Base-by-base conservation (phyloP, 2,113 vertebrate species). In the Semicossyphus pulcher region DNA sequence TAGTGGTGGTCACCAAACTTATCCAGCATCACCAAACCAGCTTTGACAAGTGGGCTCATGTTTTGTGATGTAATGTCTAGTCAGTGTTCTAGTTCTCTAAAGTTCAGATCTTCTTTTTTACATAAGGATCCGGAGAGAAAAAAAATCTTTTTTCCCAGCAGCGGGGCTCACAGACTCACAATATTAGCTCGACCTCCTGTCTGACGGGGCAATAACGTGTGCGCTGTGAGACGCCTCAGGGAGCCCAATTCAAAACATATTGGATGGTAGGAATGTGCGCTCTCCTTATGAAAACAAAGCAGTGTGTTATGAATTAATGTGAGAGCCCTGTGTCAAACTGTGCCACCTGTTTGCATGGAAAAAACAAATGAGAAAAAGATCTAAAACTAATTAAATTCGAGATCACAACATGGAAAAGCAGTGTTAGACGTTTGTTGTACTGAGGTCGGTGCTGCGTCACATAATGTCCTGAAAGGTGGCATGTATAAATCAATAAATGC, bases 201-300 rank as follows among this genome's bases (percentile, higher is more conserved):
- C 75, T 78, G 80, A 67, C 28, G 23, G 65, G 80, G 69, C 72
- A 88, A 86, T 90, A 91, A 78, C 37, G 59, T 63, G 77, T 56
- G 86, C 80, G 74, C 70, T 20, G 56, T 61, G 45, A 84, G 51
- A 36, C 42, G 65, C 88, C 80, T 75, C 70, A n/a, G 86, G 90
- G 83, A 76, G 66, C 73, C 85, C 20, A 67, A 66, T 70, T 76
- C 70, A 84, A 90, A 91, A 89, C 87, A 90, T 90, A 92, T 89
- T 92, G 84, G 81, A 89, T 89, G 63, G 80, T 60, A 69, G 86
- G 88, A 90, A 81, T 89, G 87, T 83, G 62, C 25, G 37, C 66
- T 15, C 60, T 0, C 44, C 70, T 72, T 78, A 64, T 79, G 76
- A 89, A 89, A 90, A 89, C 87, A 86, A 78, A 83, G 76, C 61